A percentile compares a stretch with the other conserved stretches of the same genome.
Evolutionary conservation across 2,888 invertebrate genomes (phyloP).

Genomic region (Bruchidius siliquastri): DNA sequence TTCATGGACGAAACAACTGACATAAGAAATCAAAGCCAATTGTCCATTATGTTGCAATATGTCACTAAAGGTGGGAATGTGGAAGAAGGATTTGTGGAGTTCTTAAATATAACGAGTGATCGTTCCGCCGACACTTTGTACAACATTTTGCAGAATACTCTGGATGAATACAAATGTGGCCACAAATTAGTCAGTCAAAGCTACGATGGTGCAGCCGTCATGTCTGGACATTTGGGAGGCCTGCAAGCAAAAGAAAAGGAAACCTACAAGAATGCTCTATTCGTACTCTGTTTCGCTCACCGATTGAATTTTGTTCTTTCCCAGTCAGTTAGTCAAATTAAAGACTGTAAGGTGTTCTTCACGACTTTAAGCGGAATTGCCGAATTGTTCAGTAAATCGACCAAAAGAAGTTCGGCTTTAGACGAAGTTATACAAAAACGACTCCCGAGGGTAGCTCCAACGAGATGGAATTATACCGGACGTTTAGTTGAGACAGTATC

Average conservation of each 20-base stretch:
- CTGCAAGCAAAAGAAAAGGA: conserved; percentile 28
- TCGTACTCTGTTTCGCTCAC: conserved; percentile 29
- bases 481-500: no score
- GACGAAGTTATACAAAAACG: conserved; percentile 6
- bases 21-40: conserved; percentile 22
- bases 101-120: conserved; percentile 29
- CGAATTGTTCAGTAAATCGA: conserved; percentile 24
- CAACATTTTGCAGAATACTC: conserved; percentile 20
- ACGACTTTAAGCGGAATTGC: conserved; percentile 17
- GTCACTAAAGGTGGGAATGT: conserved; percentile 18
- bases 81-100: conserved; percentile 33
- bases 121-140: conserved; percentile 16
- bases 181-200: conserved; percentile 33
- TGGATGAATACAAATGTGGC: conserved; percentile 25
- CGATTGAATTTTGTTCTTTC: conserved; percentile 25
- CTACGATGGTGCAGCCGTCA: conserved; percentile 31
- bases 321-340: conserved; percentile 12
- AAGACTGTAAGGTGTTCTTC: conserved; percentile 20
- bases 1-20: conserved; percentile 20
- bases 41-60: conserved; percentile 31
- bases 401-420: conserved; percentile 22
- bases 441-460: conserved; percentile 13
- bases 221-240: conserved; percentile 29
- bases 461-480: conserved; percentile 18
- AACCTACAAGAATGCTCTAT: conserved; percentile 22